Evolutionary conservation across 2,888 invertebrate genomes (phyloP).

Genomic region (Brachypalpus laphriformis): DNA sequence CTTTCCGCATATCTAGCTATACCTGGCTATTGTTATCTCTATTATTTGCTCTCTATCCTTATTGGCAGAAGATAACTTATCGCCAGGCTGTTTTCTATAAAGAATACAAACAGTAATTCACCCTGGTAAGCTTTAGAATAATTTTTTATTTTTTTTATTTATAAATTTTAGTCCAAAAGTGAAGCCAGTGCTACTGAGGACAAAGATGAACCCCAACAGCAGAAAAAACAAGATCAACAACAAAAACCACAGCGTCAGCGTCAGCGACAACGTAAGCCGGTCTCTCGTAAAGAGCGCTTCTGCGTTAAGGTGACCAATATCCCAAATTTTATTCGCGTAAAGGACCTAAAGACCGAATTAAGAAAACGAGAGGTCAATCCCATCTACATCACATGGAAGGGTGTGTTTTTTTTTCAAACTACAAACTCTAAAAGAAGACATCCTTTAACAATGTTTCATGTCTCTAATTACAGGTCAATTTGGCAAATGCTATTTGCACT

Average conservation of each 20-base stretch:
- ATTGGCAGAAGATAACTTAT: no score
- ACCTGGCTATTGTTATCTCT: no score
- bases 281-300: constrained; percentile 78
- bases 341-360: constrained; percentile 89
- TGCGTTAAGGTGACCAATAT: constrained; percentile 88
- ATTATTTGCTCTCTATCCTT: no score
- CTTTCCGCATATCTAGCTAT: no score
- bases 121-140: constrained; percentile 75
- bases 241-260: constrained; percentile 31
- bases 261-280: constrained; percentile 77
- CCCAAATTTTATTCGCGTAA: constrained; percentile 87
- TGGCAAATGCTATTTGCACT: constrained; percentile 89
- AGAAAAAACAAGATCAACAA: constrained; percentile 22
- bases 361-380: constrained; percentile 90
- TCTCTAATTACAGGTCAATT: constrained; percentile 84
- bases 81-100: no score
- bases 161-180: constrained; percentile 60
- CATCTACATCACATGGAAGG: constrained; percentile 90
- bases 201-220: constrained; percentile 38
- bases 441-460: not conserved
- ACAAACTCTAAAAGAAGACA: constrained; percentile 40
- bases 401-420: constrained; percentile 75
- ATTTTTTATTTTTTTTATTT: not conserved
- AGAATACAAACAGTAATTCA: no score
- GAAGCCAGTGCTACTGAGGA: constrained; percentile 59